phyloP scores from a whole-genome alignment of 2,797 vertebrate genomes.

The Onychomys arenicola region DNA sequence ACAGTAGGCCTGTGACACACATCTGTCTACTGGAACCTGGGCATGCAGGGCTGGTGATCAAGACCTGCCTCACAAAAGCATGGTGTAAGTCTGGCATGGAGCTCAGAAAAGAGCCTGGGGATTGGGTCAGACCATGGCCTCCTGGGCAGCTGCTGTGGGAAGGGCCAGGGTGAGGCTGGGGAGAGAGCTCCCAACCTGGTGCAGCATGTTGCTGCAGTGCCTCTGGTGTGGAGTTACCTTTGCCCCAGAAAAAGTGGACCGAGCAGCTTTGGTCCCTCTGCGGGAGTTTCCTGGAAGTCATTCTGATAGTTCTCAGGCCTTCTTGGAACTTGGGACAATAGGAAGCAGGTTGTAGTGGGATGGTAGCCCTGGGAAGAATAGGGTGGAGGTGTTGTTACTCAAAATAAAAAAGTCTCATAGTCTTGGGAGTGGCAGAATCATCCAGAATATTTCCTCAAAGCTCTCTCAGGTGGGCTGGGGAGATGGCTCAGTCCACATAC shows the following conservation, averaged over 20 bases:
- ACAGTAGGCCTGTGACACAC: background rate
- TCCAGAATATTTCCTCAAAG: background rate
- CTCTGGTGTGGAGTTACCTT: background rate
- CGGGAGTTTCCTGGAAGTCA: constrained; percentile 46
- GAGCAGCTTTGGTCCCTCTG: background rate
- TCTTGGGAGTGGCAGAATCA: background rate
- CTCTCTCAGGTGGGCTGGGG: background rate
- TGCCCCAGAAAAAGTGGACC: background rate
- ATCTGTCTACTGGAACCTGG: background rate
- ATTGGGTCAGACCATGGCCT: background rate
- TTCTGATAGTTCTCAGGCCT: background rate
- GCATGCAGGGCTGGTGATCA: background rate
- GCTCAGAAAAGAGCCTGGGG: background rate
- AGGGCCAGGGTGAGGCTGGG: background rate
- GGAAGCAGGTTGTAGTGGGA: background rate
- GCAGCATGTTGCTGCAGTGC: fast-evolving
- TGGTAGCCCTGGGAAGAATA: background rate
- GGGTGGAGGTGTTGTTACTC: background rate
- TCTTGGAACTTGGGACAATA: background rate
- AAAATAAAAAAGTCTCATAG: background rate
- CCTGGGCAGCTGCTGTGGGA: background rate
- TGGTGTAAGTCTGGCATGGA: background rate
- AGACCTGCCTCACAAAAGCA: background rate
- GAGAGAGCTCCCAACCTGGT: background rate
- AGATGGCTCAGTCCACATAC: background rate